Conservation (phyloP, 1,140 invertebrate species). For the Drosophila suzukii region DNA sequence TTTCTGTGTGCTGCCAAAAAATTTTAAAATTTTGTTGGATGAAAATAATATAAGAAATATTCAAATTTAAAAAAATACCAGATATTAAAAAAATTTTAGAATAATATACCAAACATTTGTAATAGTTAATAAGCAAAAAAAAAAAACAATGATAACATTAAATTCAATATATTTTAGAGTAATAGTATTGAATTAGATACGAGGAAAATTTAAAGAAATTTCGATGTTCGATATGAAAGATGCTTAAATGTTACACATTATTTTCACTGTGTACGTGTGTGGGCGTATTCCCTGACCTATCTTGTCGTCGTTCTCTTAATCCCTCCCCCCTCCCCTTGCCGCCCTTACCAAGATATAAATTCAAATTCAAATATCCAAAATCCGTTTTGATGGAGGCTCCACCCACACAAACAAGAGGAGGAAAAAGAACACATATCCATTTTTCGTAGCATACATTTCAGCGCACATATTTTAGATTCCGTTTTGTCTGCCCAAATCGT, state of each 20-base stretch:
- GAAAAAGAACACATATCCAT: constrained; percentile 24
- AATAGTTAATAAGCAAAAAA: too few relatives aligned
- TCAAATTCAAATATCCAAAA: constrained; percentile 12
- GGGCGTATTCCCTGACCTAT: constrained; percentile 15
- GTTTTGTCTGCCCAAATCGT: constrained; percentile 43
- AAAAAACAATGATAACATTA: too few relatives aligned
- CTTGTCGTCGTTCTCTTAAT: neutral
- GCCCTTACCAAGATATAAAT: neutral
- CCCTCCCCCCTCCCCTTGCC: neutral
- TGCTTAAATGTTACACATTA: neutral
- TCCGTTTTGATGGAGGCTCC: constrained; percentile 7
- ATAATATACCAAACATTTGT: too few relatives aligned
- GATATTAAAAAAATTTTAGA: too few relatives aligned
- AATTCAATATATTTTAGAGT: too few relatives aligned
- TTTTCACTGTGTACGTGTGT: neutral
- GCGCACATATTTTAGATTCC: constrained; percentile 47
- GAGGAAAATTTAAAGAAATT: too few relatives aligned
- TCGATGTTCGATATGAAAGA: neutral
- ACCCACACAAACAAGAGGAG: constrained; percentile 9
- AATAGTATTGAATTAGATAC: too few relatives aligned
- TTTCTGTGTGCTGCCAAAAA: too few relatives aligned
- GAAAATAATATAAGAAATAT: too few relatives aligned
- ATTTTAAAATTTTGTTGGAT: too few relatives aligned
- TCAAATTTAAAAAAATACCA: too few relatives aligned
- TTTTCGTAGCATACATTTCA: constrained; percentile 45